Base-by-base conservation (phyloP, 2,797 vertebrate genomes). In the Anomalospiza imberbis region DNA sequence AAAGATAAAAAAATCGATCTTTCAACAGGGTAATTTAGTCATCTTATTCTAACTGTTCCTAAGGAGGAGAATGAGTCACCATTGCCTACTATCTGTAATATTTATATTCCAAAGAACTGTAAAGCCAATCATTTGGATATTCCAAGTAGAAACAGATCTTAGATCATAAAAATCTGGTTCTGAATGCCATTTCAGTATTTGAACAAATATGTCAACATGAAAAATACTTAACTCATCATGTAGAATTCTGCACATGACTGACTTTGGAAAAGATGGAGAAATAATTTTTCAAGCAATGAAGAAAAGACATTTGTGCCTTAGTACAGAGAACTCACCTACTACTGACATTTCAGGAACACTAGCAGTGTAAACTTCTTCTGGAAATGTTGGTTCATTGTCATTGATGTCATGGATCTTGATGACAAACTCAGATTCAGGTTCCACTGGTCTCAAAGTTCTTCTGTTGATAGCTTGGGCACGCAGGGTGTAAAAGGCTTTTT, bases 351-450 rank as follows among this genome's bases (percentile, higher is more conserved):
- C 99, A 15, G 99, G 98, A 93, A 99, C 99, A 19, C 93, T 97
- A 84, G 99, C 99, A 58, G 96, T 95, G 94, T 99, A 99, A 57
- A 98, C 97, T 96, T 99, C 98, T 96, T 98, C 98, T 54, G 98
- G 98, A 97, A 99, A 99, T 0, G 98, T 98, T 44, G 99, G 99
- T 90, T 99, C 99, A 58, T 99, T 99, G 98, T 99, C 99, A 84
- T 99, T 99, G 97, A 99, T 99, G 97, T 99, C 99, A 73, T 99
- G 99, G 97, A 99, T 99, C 98, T 99, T 99, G 97, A 99, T 99
- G 97, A 99, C 98, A 98, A 99, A 99, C 95, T 99, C 98, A 9
- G 99, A 99, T 94, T 99, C 98, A 10, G 99, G 99, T 97, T 99
- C 99, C 91, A 99, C 98, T 55, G 99, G 98, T 92, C 97, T 97